Percentiles rank a stretch among this genome's conserved stretches.
Conservation (phyloP, 2,797 vertebrate genomes). For the Mycteria americana region DNA sequence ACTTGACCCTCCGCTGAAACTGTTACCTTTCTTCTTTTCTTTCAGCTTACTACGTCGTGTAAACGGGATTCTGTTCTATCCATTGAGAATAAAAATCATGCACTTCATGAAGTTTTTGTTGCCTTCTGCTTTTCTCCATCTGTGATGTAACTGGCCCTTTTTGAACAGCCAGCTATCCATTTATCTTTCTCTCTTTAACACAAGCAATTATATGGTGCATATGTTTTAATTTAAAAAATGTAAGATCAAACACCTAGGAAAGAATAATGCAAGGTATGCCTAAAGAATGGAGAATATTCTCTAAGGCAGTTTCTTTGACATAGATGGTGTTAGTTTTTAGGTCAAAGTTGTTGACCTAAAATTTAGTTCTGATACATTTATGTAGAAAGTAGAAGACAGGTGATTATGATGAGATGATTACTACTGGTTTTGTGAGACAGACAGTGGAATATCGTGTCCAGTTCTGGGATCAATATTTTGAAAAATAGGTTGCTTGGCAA, state of each 20-base stretch:
- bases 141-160: neutral
- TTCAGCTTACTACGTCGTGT: neutral
- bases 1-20: neutral
- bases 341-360: neutral
- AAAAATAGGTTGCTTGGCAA: neutral
- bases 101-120: neutral
- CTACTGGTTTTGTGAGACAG: neutral
- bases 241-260: neutral
- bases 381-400: neutral
- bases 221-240: neutral
- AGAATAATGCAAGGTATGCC: neutral
- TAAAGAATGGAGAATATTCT: neutral
- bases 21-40: neutral
- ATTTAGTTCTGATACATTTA: neutral
- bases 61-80: neutral
- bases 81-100: neutral
- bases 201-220: neutral
- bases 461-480: neutral
- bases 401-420: neutral
- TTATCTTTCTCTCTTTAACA: neutral
- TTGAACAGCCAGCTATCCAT: neutral
- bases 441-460: neutral
- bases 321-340: neutral
- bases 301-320: neutral
- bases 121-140: neutral